A percentile compares a stretch with the other conserved stretches of the same genome.
Conservation (phyloP, 2,113 vertebrate genomes). For the Acrocephalus kingi region DNA sequence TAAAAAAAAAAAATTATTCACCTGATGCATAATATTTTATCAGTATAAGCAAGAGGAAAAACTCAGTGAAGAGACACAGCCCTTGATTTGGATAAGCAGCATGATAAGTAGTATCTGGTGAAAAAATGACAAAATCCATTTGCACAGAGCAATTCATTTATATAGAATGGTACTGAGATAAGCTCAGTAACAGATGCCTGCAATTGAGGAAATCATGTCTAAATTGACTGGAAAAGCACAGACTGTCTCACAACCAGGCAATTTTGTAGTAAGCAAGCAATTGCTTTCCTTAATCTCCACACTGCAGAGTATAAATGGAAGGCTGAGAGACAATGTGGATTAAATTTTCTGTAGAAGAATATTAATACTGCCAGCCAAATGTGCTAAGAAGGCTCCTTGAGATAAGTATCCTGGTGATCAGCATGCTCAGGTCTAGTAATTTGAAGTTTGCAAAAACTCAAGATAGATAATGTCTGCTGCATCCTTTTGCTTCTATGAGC, state of each 20-base stretch:
- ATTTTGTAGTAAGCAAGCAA: neutral
- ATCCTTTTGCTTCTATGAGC: neutral
- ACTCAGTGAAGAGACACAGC: neutral
- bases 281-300: neutral
- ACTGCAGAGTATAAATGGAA: neutral
- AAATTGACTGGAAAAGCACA: neutral
- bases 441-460: neutral
- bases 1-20: neutral
- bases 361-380: neutral
- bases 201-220: neutral
- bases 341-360: neutral
- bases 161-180: neutral
- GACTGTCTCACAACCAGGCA: neutral
- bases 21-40: neutral
- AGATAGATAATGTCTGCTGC: neutral
- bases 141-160: neutral
- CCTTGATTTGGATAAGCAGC: neutral
- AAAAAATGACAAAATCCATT: conserved; percentile 35
- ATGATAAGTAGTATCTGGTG: neutral
- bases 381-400: neutral
- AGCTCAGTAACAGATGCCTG: neutral
- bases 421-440: neutral
- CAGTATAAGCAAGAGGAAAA: neutral
- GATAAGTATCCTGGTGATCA: neutral
- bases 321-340: neutral